Evolutionary conservation across 2,113 vertebrate genomes (phyloP), one percentile per base, ranked within the genome.

Genomic region (Monopterus albus): DNA sequence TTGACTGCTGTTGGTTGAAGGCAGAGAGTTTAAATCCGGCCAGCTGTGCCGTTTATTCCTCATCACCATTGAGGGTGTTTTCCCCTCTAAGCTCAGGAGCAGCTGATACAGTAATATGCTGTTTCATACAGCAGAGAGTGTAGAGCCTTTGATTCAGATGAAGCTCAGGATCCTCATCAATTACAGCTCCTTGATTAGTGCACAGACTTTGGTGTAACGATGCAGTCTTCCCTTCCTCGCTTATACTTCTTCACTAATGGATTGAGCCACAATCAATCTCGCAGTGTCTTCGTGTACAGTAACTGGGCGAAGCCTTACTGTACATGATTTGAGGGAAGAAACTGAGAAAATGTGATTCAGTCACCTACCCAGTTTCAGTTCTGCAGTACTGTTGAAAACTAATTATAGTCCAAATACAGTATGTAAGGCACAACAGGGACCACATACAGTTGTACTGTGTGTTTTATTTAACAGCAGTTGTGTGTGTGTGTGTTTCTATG

Each of bases 111-210:
- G 49, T 25, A 33, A 59, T 18, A 5, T 6, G 10, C 29, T 20
- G 28, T 60, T 79, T 77, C n/a, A 55, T 57, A 18, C 49, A 28
- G 65, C 53, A 0, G 12, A 33, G 70, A 23, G 20, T n/a, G 21
- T 72, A 46, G 68, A n/a, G n/a, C n/a, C n/a, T 85, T 87, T 73
- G 71, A 86, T 85, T 79, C 47, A 53, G 35, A 10, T 10, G n/a
- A 2, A 52, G 64, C 53, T 58, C 39, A 1, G 75, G 57, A 75
- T 78, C 76, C 61, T 81, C 79, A 79, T 88, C 73, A 81, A 83
- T 84, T 82, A 84, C 39, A 53, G 26, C 73, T 50, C 63, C 78
- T 76, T 84, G 79, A 86, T 88, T 84, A 83, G 67, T 65, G 75
- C 35, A 2, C 38, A n/a, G 14, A 3, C 45, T 18, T 38, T 35